Base-by-base conservation (phyloP, 1,140 invertebrate genomes). In the Apolygus lucorum region DNA sequence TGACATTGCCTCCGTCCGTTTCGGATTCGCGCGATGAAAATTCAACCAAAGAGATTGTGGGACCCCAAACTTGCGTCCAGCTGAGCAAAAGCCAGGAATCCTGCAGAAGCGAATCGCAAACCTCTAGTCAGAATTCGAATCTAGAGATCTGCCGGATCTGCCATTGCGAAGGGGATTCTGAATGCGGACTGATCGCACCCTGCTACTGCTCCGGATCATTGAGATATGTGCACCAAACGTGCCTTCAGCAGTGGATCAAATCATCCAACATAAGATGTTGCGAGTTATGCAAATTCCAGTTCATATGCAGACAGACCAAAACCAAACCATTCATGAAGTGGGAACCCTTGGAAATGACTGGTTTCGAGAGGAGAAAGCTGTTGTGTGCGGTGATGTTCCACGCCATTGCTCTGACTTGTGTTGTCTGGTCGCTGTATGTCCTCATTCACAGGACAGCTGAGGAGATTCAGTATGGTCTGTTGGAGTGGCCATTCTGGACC, bases 401-500 rank as follows among this genome's bases (percentile, higher is more conserved):
- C 82, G 88, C 92, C 73, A 90, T 97, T 42, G 94, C 94, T 28
- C 90, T 95, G 67, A 87, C 95, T 8, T 97, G 95, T 81, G 94
- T 98, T 62, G 91, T 96, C 76, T 98, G 95, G 95, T 96, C 93
- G 0, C 82, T 98, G 42, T 97, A 96, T 80, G 94, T 97, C 69
- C 87, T 98, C 59, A 96, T 98, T 73, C 93, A 97, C 80, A 84
- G 93, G 29, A 94, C 93, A 1, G 90, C 93, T 8, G 91, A 95
- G 76, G 95, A 97, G 80, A 90, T 96, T 28, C 86, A 90, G 75
- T 83, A 84, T 73, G 89, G 89, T 54, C 77, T 84, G 67, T 76
- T 89, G 81, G 93, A 95, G 74, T 98, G 95, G 95, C 93, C 94
- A 28, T 97, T 97, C 78, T 98, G 95, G 95, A 96, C 93, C 69